Base-by-base conservation (phyloP, 2,113 vertebrate species). In the Apteryx mantelli region DNA sequence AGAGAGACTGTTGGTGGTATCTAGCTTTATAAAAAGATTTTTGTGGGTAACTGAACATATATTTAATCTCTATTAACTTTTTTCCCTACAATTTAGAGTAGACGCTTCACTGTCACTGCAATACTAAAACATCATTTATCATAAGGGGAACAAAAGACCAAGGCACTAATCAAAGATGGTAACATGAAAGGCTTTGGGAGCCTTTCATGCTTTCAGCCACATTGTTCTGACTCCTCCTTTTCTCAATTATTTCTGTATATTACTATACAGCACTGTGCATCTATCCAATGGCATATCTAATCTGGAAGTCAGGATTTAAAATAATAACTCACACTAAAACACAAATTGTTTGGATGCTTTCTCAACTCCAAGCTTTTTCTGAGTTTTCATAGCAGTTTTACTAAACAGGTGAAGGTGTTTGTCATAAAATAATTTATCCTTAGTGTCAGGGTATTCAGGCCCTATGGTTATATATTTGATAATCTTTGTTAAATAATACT, bases 181-280 rank as follows among this genome's bases (percentile, higher is more conserved):
- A 89, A 93, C 88, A 93, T 93, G 91, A 97, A 97, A 95, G 92
- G 69, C 86, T 95, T 89, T 50, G n/a, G 55, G 82, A 66, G 9
- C 30, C 48, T 96, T 97, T 89, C 78, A 82, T 91, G 81, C 84
- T 90, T 89, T 82, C 89, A 91, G 24, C 89, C 86, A 80, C 42
- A 32, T 42, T 61, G 53, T 32, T 80, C 84, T 80, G 86, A 82
- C 76, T 61, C 58, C 40, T 92, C 48, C 22, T 34, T 70, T 75
- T 79, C 55, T 92, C 56, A 58, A n/a, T 93, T 92, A 93, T 92
- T 92, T 95, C 78, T 94, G 24, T 70, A 77, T 91, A 87, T 80
- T 91, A 61, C 58, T 85, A 11, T 28, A 84, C 65, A 91, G 91
- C 92, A 34, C 12, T 2, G 1, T 73, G 10, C 53, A 48, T n/a